A percentile compares a stretch with the other conserved stretches of the same genome.
These are phyloP conservation scores for Lamprologus speciosus DNA, from an alignment of 2,113 vertebrate genomes.

Conservation along the genomic window DNA sequence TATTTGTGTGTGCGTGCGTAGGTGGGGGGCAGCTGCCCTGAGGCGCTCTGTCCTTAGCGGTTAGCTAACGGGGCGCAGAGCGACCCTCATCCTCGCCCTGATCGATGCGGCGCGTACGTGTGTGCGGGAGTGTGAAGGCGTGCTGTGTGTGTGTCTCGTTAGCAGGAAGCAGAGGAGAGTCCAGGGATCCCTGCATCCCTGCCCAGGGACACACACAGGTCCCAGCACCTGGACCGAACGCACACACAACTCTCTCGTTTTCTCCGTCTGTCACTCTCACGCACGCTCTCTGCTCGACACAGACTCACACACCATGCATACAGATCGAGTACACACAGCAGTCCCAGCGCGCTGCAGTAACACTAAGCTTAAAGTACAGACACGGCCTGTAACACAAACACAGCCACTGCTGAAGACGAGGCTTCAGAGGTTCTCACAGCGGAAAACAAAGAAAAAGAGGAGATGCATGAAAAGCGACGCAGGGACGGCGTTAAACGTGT, in stretches of 20 bases:
- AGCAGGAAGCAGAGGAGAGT: constrained; percentile 58
- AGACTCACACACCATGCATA: constrained; percentile 37
- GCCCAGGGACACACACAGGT: constrained; percentile 55
- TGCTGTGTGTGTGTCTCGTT: constrained; percentile 49
- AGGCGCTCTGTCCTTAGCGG: constrained; percentile 55
- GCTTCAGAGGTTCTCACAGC: neutral
- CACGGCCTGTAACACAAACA: constrained; percentile 23
- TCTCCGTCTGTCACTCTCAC: neutral
- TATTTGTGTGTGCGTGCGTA: neutral
- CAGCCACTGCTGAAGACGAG: neutral
- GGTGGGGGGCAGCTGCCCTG: constrained; percentile 26
- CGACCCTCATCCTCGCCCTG: constrained; percentile 48
- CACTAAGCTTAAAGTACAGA: constrained; percentile 30
- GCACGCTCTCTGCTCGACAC: neutral
- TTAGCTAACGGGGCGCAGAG: constrained; percentile 53
- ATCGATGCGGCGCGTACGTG: constrained; percentile 51
- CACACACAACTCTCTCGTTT: constrained; percentile 12
- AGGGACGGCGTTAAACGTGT: neutral
- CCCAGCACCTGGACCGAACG: constrained; percentile 54
- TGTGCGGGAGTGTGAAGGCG: neutral
- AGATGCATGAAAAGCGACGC: neutral
- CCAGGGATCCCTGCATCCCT: constrained; percentile 56
- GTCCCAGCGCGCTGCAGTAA: constrained; percentile 37
- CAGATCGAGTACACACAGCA: constrained; percentile 43
- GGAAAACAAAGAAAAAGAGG: neutral